Conservation (phyloP, 1,140 invertebrate species). For the Gryon sp. region DNA sequence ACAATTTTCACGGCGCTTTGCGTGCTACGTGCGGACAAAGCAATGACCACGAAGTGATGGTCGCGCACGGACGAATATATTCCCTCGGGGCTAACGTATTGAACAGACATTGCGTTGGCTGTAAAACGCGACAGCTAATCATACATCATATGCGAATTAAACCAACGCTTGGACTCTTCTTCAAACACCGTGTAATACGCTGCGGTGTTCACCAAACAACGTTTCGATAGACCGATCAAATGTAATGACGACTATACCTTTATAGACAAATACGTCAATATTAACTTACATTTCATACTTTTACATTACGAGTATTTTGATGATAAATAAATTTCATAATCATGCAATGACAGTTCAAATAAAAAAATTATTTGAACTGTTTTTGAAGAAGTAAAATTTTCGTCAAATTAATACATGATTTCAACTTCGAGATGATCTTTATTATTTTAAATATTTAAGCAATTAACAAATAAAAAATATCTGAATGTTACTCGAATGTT, state of each 20-base stretch:
- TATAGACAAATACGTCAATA: conserved; percentile 50
- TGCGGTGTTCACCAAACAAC: conserved; percentile 47
- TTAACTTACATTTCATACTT: conserved; percentile 5
- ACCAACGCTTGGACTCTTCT: conserved; percentile 55
- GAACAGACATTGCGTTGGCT: conserved; percentile 51
- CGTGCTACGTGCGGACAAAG: conserved; percentile 61
- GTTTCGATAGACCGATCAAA: conserved; percentile 45
- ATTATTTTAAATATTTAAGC: too few species aligned
- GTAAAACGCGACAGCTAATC: conserved; percentile 65
- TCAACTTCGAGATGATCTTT: too few species aligned
- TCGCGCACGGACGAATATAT: conserved; percentile 61
- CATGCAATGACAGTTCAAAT: too few species aligned
- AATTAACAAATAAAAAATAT: too few species aligned
- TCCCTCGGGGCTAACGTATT: conserved; percentile 54
- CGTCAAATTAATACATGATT: too few species aligned
- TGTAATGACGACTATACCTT: conserved; percentile 50
- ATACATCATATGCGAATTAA: conserved; percentile 64
- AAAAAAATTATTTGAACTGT: too few species aligned
- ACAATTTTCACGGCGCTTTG: conserved; percentile 65
- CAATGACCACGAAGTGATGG: conserved; percentile 62
- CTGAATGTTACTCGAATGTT: too few species aligned
- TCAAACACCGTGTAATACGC: conserved; percentile 57
- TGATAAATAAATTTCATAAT: too few species aligned
- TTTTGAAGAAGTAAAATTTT: too few species aligned
- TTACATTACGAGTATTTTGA: too few species aligned